Percentiles rank a stretch among this genome's conserved stretches.
phyloP scores from a whole-genome alignment of 2,888 invertebrate genomes.

The Diarsia rubi region DNA sequence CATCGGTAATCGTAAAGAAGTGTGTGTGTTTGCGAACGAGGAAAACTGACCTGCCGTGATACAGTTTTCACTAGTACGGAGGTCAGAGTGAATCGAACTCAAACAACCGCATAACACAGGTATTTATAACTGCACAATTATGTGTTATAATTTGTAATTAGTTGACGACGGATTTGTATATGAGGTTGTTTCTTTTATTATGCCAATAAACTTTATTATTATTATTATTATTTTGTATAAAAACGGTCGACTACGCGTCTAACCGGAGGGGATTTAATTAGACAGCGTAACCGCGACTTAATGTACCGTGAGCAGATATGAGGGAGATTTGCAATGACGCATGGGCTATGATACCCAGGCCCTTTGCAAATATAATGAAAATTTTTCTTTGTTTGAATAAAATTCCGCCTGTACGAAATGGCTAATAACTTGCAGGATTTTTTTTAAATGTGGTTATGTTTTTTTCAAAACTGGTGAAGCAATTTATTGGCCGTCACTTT shows the following conservation, averaged over 20 bases:
- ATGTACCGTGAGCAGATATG: constrained; percentile 85
- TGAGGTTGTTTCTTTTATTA: too few relatives aligned
- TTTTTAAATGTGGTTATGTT: constrained; percentile 32
- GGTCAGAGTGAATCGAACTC: too few relatives aligned
- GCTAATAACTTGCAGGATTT: background rate
- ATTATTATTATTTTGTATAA: too few relatives aligned
- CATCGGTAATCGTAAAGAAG: too few relatives aligned
- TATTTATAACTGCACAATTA: too few relatives aligned
- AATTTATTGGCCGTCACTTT: background rate
- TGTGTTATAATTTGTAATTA: too few relatives aligned
- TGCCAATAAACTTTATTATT: too few relatives aligned
- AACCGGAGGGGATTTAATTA: constrained; percentile 86
- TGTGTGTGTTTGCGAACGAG: too few relatives aligned
- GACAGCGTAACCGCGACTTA: constrained; percentile 80
- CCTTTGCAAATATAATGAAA: constrained; percentile 64
- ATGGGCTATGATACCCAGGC: constrained; percentile 56
- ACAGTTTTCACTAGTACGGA: too few relatives aligned
- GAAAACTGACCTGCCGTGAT: too few relatives aligned
- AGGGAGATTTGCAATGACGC: constrained; percentile 79
- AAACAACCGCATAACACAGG: too few relatives aligned
- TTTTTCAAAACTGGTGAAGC: background rate
- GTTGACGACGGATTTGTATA: too few relatives aligned
- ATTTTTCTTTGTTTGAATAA: constrained; percentile 42
- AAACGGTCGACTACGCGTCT: constrained; percentile 76
- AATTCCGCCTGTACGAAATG: constrained; percentile 13